These are phyloP conservation scores for Drosophila trapezifrons DNA, from an alignment of 1,140 invertebrate genomes.

Conservation along the genomic window DNA sequence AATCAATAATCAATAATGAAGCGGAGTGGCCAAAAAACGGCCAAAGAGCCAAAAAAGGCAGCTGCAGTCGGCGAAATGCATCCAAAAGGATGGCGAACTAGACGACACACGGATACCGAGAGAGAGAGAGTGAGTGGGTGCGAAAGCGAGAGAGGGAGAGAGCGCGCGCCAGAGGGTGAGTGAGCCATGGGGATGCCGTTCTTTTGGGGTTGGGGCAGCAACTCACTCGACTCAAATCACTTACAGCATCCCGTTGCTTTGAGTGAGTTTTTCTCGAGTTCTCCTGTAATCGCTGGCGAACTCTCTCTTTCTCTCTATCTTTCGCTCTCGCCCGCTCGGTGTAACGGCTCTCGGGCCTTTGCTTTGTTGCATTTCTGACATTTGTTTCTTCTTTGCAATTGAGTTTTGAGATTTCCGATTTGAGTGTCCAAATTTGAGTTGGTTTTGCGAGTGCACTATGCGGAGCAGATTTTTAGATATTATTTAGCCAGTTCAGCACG, in stretches of 20 bases:
- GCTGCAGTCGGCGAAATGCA: slow-evolving; percentile 69
- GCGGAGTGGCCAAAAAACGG: slow-evolving; percentile 59
- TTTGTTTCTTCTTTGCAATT: slow-evolving; percentile 76
- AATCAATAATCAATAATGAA: slow-evolving; percentile 80
- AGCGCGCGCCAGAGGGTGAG: slow-evolving; percentile 35
- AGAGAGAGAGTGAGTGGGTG: slow-evolving; percentile 14
- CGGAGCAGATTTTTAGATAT: slow-evolving; percentile 72
- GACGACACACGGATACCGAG: slow-evolving; percentile 18
- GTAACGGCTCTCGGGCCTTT: slow-evolving; percentile 39
- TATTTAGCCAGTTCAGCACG: slow-evolving; percentile 66
- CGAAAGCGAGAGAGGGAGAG: slow-evolving; percentile 11
- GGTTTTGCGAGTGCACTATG: slow-evolving; percentile 55
- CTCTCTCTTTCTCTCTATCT: slow-evolving; percentile 23
- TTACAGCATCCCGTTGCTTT: slow-evolving; percentile 46
- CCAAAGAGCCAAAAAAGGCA: slow-evolving; percentile 49
- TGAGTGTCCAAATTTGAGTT: slow-evolving; percentile 35
- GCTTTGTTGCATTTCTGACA: slow-evolving; percentile 72
- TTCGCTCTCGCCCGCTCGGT: slow-evolving; percentile 30
- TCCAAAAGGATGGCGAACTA: slow-evolving; percentile 63
- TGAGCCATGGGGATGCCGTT: slow-evolving; percentile 37
- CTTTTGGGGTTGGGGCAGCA: slow-evolving; percentile 53
- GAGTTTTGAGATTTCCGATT: slow-evolving; percentile 46
- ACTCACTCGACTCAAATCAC: slow-evolving; percentile 30
- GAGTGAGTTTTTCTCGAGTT: slow-evolving; percentile 35
- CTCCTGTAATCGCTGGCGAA: slow-evolving; percentile 39